phyloP scores from a whole-genome alignment of 2,797 vertebrate genomes.

The Darevskia nairensis region DNA sequence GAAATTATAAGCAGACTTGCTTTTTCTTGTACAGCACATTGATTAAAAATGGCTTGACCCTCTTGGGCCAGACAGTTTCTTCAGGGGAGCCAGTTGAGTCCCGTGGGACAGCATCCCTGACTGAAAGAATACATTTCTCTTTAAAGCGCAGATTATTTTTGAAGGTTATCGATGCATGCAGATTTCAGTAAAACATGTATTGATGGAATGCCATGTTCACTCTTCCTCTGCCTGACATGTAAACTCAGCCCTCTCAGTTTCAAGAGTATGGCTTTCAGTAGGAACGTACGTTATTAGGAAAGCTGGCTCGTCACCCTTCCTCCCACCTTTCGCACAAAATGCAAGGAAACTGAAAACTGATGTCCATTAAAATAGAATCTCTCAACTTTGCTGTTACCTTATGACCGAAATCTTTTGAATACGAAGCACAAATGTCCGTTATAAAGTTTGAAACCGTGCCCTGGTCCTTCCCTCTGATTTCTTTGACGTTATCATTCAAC shows the following conservation, averaged over 20 bases:
- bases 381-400: slow-evolving; percentile 33
- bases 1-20: too few relatives aligned
- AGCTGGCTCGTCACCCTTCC: neutral
- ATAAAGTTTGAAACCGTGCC: slow-evolving; percentile 63
- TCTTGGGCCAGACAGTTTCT: neutral
- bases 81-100: neutral
- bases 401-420: slow-evolving; percentile 34
- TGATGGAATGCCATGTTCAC: neutral
- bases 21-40: too few relatives aligned
- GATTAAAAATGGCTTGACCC: neutral
- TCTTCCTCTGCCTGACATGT: neutral
- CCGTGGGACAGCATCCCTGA: neutral
- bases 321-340: neutral
- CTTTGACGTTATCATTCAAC: slow-evolving; percentile 59
- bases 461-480: slow-evolving; percentile 60
- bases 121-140: neutral
- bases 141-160: neutral
- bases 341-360: slow-evolving; percentile 13
- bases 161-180: neutral
- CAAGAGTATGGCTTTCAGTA: neutral
- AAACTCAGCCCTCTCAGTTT: neutral
- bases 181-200: neutral
- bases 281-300: neutral
- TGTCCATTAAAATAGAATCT: neutral
- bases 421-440: slow-evolving; percentile 49